These are phyloP conservation scores for Drosophila siamana DNA, from an alignment of 2,888 invertebrate species.

Conservation along the genomic window DNA sequence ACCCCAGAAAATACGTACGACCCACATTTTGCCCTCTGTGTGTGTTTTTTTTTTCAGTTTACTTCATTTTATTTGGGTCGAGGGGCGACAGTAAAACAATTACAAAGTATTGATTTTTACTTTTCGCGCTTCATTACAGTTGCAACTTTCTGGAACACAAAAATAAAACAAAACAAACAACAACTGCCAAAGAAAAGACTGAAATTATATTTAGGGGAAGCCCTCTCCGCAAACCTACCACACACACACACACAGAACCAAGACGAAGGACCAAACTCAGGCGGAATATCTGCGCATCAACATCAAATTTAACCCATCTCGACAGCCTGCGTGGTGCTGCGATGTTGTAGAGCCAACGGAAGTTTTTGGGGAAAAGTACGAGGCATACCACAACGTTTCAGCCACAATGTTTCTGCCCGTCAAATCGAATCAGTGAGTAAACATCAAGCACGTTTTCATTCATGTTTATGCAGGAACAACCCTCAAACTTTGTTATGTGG, in stretches of 20 bases:
- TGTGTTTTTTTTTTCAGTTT: neutral
- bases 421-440: conserved; percentile 85
- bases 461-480: conserved; percentile 41
- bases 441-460: conserved; percentile 26
- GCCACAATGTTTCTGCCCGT: conserved; percentile 84
- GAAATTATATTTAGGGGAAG: conserved; percentile 22
- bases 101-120: conserved; percentile 70
- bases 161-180: conserved; percentile 16
- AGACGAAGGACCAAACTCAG: conserved; percentile 39
- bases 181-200: conserved; percentile 71
- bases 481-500: conserved; percentile 39
- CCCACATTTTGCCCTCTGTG: neutral
- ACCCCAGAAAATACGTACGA: conserved; percentile 10
- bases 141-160: conserved; percentile 23
- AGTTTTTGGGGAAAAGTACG: conserved; percentile 6
- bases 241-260: neutral
- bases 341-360: conserved; percentile 40
- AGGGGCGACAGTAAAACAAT: conserved; percentile 50
- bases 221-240: neutral
- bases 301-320: neutral
- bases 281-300: conserved; percentile 10
- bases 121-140: conserved; percentile 42
- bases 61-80: neutral
- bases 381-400: conserved; percentile 31
- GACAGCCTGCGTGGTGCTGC: conserved; percentile 15